phyloP scores from a whole-genome alignment of 2,888 invertebrate species.

The Lamellibrachia satsuma region DNA sequence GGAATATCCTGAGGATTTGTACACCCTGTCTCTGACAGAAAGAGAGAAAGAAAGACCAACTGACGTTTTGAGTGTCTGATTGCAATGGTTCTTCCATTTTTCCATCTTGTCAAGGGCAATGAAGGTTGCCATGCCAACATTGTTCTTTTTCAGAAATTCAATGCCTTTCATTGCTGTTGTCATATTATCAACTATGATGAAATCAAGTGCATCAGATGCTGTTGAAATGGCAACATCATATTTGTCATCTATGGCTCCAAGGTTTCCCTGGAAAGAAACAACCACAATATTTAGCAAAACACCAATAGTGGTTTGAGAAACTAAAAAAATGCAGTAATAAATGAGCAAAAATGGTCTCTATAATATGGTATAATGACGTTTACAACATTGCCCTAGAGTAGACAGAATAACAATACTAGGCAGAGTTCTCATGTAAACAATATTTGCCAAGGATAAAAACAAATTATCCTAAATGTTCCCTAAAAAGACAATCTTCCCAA shows the following conservation, averaged over 20 bases:
- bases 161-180: constrained; percentile 87
- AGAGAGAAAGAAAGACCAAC: constrained; percentile 23
- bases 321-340: not conserved
- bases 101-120: constrained; percentile 83
- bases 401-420: too few relatives aligned
- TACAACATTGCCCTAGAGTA: too few relatives aligned
- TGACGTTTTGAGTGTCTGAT: constrained; percentile 58
- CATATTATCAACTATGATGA: constrained; percentile 89
- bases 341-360: not conserved
- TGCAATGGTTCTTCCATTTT: constrained; percentile 56
- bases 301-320: not conserved
- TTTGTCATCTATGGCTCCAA: constrained; percentile 90
- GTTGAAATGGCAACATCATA: constrained; percentile 97
- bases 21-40: not conserved
- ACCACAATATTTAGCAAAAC: not conserved
- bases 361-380: too few relatives aligned
- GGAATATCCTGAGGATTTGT: too few relatives aligned
- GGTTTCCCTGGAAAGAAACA: constrained; percentile 79
- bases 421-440: too few relatives aligned
- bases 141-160: constrained; percentile 78
- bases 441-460: too few relatives aligned
- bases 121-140: constrained; percentile 87
- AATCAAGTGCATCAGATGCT: constrained; percentile 85
- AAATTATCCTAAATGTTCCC: too few relatives aligned
- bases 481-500: too few relatives aligned